Evolutionary conservation across 2,797 vertebrate genomes (phyloP).

Genomic region (Sebastes alutus): DNA sequence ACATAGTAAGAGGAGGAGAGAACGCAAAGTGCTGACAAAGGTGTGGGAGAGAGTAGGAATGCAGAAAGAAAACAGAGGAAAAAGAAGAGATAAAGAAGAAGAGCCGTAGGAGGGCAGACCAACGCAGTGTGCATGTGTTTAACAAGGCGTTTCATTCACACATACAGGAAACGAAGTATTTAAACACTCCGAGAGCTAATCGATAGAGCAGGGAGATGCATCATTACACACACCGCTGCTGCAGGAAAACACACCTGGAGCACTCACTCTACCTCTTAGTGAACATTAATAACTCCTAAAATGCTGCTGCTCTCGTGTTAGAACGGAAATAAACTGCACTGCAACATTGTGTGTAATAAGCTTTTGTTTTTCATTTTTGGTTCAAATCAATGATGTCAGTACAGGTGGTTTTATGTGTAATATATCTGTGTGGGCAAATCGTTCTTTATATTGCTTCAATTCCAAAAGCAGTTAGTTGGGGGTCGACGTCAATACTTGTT

Average conservation of each 20-base stretch:
- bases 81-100: slow-evolving; percentile 1
- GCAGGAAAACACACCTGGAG: slow-evolving; percentile 38
- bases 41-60: slow-evolving; percentile 21
- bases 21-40: slow-evolving; percentile 34
- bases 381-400: not conserved
- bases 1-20: slow-evolving; percentile 2
- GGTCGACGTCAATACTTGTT: too few relatives aligned
- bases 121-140: slow-evolving; percentile 20
- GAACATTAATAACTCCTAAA: slow-evolving; percentile 10
- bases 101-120: slow-evolving; percentile 12
- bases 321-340: not conserved
- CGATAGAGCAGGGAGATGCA: slow-evolving; percentile 42
- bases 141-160: slow-evolving; percentile 62
- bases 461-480: too few relatives aligned
- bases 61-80: slow-evolving; percentile 23
- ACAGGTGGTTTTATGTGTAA: not conserved
- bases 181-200: slow-evolving; percentile 49
- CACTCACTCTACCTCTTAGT: slow-evolving; percentile 5
- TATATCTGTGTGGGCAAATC: not conserved
- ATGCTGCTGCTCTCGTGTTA: not conserved
- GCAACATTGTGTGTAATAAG: not conserved
- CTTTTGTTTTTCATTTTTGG: not conserved
- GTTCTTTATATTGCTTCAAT: too few relatives aligned
- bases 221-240: slow-evolving; percentile 25
- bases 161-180: slow-evolving; percentile 45